A percentile compares a stretch with the other conserved stretches of the same genome.
Evolutionary conservation across 2,888 invertebrate genomes (phyloP).

Genomic region (Andrena minutula): DNA sequence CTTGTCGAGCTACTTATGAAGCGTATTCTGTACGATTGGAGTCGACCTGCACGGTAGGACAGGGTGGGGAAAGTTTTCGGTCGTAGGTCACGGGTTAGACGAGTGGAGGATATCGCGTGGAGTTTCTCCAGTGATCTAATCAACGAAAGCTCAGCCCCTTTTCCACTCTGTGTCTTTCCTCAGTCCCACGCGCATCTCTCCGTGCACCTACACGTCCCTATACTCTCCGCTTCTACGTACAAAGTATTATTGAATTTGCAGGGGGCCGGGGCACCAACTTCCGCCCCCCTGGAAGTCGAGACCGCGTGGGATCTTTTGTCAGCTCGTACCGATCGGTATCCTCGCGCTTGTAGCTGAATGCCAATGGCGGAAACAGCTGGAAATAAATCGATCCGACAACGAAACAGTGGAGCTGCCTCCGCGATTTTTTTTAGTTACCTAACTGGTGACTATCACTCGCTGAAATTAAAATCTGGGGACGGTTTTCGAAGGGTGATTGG

Average conservation of each 20-base stretch:
- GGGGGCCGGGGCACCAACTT: constrained; percentile 51
- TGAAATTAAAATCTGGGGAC: no score
- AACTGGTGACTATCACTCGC: not conserved
- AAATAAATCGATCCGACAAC: constrained; percentile 32
- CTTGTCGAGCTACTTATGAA: no score
- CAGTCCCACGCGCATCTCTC: not conserved
- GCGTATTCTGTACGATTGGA: no score
- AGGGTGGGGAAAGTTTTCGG: no score
- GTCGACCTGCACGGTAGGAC: no score
- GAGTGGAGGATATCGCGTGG: constrained; percentile 53
- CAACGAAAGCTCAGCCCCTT: constrained; percentile 60
- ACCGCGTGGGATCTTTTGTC: constrained; percentile 62
- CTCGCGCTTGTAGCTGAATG: constrained; percentile 34
- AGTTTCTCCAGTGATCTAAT: constrained; percentile 72
- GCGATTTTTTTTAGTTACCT: not conserved
- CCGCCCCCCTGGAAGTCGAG: constrained; percentile 13
- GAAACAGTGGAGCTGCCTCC: not conserved
- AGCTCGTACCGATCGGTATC: constrained; percentile 4
- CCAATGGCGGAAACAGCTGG: constrained; percentile 36
- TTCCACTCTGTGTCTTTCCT: not conserved
- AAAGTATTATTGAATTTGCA: constrained; percentile 72
- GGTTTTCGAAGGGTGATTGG: no score
- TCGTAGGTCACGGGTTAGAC: no score
- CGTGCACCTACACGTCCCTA: constrained; percentile 37
- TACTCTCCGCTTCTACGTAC: constrained; percentile 42